Base-by-base conservation (phyloP, 2,113 vertebrate genomes). In the Cavia aperea region DNA sequence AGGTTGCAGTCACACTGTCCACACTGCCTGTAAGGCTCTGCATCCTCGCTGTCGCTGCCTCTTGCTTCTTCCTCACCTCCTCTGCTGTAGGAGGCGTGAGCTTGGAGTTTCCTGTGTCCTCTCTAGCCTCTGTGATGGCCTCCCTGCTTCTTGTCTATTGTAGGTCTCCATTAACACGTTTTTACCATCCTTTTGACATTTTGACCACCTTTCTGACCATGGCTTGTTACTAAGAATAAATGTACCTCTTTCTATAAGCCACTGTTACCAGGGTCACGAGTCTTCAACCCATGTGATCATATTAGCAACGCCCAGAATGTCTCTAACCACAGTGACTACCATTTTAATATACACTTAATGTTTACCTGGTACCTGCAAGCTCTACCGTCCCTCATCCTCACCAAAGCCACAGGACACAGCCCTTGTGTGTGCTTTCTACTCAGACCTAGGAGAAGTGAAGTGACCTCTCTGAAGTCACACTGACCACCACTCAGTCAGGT, bases 401-500 rank as follows among this genome's bases (percentile, higher is more conserved):
- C 23, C 51, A 81, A 86, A 86, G 16, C 63, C n/a, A 15, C 23
- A 58, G 63, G 36, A 24, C 58, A 46, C 16, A 58, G 15, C 14
- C 51, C 85, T 60, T 92, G 36, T 11, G 56, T 63, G 18, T 31
- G 56, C 26, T 88, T 95, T 43, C 79, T 39, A 60, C 10, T 33
- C 29, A 39, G n/a, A 56, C 39, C 12, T 63, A 66, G 43, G 36
- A 88, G 56, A 95, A 83, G 51, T 1, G 77, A 79, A 79, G 77
- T 79, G 19, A 51, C 49, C 33, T 91, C 58, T 95, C 63, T 33
- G 31, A 92, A 90, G 56, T 90, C 60, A 82, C 12, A 66, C 0
- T 84, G 92, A 68, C 65, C 58, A 85, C 65, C 58, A 87, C 90
- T 90, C 79, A 60, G 26, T 65, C 36, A 92, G 83, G 92, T n/a